These are phyloP conservation scores for Dinocampus coccinellae DNA, from an alignment of 2,888 invertebrate genomes.

Conservation along the genomic window DNA sequence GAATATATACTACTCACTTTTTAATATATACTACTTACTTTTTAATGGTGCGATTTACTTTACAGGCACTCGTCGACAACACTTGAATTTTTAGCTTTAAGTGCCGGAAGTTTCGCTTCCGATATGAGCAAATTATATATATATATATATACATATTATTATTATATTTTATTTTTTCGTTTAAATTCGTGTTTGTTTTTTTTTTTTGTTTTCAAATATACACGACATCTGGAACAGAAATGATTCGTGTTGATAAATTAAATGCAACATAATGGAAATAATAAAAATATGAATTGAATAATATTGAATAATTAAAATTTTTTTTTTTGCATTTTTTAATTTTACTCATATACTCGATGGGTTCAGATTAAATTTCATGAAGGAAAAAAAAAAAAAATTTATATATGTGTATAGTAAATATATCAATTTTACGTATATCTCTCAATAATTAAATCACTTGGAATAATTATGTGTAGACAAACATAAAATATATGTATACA, in stretches of 20 bases:
- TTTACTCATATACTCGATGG: neutral
- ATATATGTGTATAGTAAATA: no score
- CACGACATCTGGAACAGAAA: conserved; percentile 4
- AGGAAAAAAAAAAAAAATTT: neutral
- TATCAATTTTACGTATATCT: no score
- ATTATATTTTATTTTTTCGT: no score
- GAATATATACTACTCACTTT: neutral
- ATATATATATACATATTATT: no score
- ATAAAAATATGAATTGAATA: no score
- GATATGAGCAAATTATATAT: conserved; percentile 37
- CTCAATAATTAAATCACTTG: no score
- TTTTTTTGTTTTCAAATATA: neutral
- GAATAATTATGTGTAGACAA: no score
- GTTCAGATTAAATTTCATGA: conserved; percentile 24
- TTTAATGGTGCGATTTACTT: conserved; percentile 8
- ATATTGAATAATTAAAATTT: no score
- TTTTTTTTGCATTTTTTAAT: neutral
- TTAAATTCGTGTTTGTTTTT: no score
- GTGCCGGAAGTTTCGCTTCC: conserved; percentile 43
- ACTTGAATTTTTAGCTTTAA: conserved; percentile 43
- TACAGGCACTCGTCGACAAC: conserved; percentile 40
- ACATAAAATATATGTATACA: no score
- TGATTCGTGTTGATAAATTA: neutral
- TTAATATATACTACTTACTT: neutral
- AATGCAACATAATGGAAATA: no score